These are phyloP conservation scores for Andrena cerasifolii DNA, from an alignment of 1,140 invertebrate species.

Conservation along the genomic window DNA sequence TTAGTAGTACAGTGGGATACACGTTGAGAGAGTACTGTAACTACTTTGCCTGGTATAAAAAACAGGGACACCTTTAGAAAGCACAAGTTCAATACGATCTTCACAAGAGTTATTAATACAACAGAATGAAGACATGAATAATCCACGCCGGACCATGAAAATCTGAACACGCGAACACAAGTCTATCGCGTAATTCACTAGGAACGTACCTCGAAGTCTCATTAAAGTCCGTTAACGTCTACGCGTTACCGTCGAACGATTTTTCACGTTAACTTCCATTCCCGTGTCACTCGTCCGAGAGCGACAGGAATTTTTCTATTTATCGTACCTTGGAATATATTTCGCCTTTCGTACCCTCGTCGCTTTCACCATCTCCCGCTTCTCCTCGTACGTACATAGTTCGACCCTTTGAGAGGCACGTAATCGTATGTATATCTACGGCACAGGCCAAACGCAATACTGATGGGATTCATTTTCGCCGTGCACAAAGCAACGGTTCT, in stretches of 20 bases:
- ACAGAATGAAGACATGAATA: too few relatives aligned
- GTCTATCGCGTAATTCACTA: too few relatives aligned
- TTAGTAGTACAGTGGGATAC: too few relatives aligned
- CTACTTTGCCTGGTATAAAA: too few relatives aligned
- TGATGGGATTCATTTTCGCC: constrained; percentile 30
- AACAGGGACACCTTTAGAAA: too few relatives aligned
- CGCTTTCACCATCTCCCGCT: not conserved
- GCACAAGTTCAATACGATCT: too few relatives aligned
- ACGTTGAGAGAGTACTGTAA: too few relatives aligned
- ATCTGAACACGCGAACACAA: too few relatives aligned
- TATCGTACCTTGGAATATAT: constrained; percentile 10
- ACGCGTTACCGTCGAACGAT: not conserved
- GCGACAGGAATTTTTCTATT: constrained; percentile 2
- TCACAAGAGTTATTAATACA: too few relatives aligned
- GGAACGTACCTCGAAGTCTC: not conserved
- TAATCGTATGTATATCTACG: constrained; percentile 15
- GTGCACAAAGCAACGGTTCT: constrained; percentile 15
- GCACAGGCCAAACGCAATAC: constrained; percentile 16
- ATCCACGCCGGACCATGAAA: too few relatives aligned
- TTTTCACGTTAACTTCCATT: not conserved
- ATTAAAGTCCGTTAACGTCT: not conserved
- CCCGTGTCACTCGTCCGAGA: not conserved
- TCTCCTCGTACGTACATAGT: not conserved
- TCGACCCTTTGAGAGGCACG: constrained; percentile 18
- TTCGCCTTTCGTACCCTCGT: not conserved